Conservation (phyloP, 2,888 invertebrate genomes). For the Seira musarum region DNA sequence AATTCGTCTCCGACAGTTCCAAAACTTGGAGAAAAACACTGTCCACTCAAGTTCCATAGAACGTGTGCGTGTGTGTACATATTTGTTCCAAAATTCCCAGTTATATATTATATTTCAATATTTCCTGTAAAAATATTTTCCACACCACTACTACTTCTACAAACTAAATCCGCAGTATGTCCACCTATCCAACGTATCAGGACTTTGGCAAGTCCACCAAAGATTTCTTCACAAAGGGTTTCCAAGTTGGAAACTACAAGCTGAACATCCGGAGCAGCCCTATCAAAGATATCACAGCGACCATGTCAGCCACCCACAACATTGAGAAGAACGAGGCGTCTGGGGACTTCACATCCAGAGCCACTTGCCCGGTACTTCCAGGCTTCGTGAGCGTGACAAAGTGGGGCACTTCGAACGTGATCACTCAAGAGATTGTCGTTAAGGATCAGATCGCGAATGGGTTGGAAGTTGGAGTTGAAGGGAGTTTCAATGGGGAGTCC, state of each 20-base stretch:
- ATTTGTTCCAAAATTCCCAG: too few species aligned
- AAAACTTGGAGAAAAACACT: too few species aligned
- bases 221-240: conserved; percentile 58
- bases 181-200: conserved; percentile 23
- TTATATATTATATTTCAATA: too few species aligned
- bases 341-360: conserved; percentile 41
- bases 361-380: conserved; percentile 19
- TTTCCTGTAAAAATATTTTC: not conserved
- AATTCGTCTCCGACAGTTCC: too few species aligned
- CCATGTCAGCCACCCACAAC: conserved; percentile 32
- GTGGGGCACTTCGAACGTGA: conserved; percentile 43
- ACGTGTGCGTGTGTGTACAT: too few species aligned
- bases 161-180: conserved; percentile 21
- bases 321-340: conserved; percentile 41
- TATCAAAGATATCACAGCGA: conserved; percentile 26
- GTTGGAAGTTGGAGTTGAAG: conserved; percentile 36
- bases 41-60: too few species aligned
- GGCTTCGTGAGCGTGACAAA: conserved; percentile 33
- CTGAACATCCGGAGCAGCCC: conserved; percentile 32
- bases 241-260: conserved; percentile 37
- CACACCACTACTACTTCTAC: not conserved
- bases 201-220: conserved; percentile 54
- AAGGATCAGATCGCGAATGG: conserved; percentile 34
- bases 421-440: conserved; percentile 27
- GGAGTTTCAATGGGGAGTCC: conserved; percentile 30